Evolutionary conservation across 2,113 vertebrate genomes (phyloP).

Genomic region (Protomyctophum bolini): DNA sequence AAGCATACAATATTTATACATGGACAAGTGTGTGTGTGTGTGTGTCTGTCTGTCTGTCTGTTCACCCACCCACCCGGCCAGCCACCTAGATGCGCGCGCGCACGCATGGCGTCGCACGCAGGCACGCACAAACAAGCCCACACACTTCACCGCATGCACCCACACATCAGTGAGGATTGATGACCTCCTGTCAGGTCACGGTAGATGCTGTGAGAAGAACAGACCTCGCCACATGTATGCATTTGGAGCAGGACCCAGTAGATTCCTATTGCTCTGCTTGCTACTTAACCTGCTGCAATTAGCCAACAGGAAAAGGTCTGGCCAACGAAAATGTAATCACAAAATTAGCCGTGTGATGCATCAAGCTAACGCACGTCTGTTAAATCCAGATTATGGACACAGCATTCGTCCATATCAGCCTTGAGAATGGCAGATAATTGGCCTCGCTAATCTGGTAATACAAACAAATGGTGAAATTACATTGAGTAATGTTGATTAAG

Average conservation of each 20-base stretch:
- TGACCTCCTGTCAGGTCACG: conserved; percentile 32
- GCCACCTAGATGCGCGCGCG: background rate
- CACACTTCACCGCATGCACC: background rate
- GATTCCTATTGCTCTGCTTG: conserved; percentile 56
- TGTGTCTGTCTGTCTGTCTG: no score
- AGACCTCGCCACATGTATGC: conserved; percentile 42
- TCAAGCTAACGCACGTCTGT: conserved; percentile 61
- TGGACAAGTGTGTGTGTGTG: no score
- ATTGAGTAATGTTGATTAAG: conserved; percentile 60
- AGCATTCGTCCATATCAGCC: conserved; percentile 71
- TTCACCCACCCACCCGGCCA: conserved; percentile 29
- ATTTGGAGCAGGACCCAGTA: conserved; percentile 60
- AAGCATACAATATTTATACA: no score
- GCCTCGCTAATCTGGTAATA: conserved; percentile 62
- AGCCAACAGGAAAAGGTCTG: conserved; percentile 75
- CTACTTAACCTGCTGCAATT: conserved; percentile 73
- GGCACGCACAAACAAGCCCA: background rate
- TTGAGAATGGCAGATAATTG: conserved; percentile 71
- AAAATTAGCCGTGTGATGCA: conserved; percentile 67
- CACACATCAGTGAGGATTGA: conserved; percentile 48
- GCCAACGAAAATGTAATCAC: conserved; percentile 76
- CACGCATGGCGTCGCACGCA: background rate
- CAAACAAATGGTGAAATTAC: conserved; percentile 70
- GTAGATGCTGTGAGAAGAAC: conserved; percentile 36
- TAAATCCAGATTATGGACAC: conserved; percentile 56